Evolutionary conservation across 2,797 vertebrate genomes (phyloP), one percentile per base, ranked within the genome.

Genomic region (Mareca strepera): DNA sequence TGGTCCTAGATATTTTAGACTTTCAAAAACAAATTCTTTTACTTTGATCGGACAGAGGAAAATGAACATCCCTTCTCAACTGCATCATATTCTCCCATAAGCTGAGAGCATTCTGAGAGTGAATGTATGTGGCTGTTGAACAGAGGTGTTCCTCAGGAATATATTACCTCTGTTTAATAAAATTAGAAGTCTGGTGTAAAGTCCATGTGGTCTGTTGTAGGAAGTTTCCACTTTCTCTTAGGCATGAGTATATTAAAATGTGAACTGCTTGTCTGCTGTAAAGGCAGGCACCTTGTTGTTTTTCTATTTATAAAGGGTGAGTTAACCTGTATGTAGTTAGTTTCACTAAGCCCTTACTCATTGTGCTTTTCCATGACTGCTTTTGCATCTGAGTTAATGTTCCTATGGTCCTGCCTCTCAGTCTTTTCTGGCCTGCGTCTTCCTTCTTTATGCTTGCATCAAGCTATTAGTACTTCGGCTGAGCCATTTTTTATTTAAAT

Each of bases 11-110:
- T 77, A 39, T 81, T 88, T 81, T 50, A 64, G 37, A 12, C 50
- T 94, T 84, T 76, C 44, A 67, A 33, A 83, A 63, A 56, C 12
- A 73, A 4, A 55, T 73, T 92, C 1, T 73, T 84, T 52, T 53
- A 35, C 29, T 72, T 60, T n/a, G 22, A n/a, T 66, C 0, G 0
- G 17, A 62, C 43, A 76, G 33, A 16, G 63, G 25, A 50, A 76
- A 77, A 25, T 28, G 39, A 81, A 22, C 11, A n/a, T 12, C 4
- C 10, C 3, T 63, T 83, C 41, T 73, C 41, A 66, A 18, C 33
- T 87, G 75, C 10, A 35, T 8, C 16, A 18, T 59, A 9, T 1
- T 1, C 23, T 55, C 33, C 62, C 26, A 60, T 48, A n/a, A 60
- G n/a, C 26, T 13, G 50, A 31, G 9, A 17, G 20, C 3, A 2